Evolutionary conservation across 2,888 invertebrate genomes (phyloP), one percentile per base, ranked within the genome.

Genomic region (Meandrusa payeni): DNA sequence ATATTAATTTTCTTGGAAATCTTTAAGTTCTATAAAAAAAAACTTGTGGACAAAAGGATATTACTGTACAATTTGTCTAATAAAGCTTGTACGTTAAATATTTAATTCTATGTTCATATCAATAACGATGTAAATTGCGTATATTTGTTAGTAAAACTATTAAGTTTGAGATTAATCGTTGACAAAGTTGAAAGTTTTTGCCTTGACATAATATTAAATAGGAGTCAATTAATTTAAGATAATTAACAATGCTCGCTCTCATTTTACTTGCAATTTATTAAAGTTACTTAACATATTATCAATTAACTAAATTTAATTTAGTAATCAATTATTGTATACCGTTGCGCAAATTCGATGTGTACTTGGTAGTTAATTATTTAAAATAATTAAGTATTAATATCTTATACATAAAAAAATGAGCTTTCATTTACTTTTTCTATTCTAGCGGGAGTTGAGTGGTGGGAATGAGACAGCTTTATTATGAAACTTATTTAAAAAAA

Each of bases 191-290:
- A 37, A 42, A 42, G 42, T 42, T 17, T 42, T 42, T 11, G 24
- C 42, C 42, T 42, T 42, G 42, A 42, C 42, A 37, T 31, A 37
- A 31, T 31, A 42, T 31, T 31, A 23, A 42, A 26, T 24, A 10
- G 37, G 37, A 42, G 42, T 42, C 7, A 19, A 29, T 36, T 34
- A 23, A 10, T 28, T 34, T 9, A 17, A 9, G n/a, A 6, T 10
- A 12, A 26, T 39, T 29, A 13, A 24, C 24, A 34, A 24, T 15
- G 13, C 6, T 24, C 6, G 15, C 19, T 19, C 2, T 1, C 5
- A 9, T 19, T 26, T 24, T 6, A 15, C 6, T 15, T 23, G 1
- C 33, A 23, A 31, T 31, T 17, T 2, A 26, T 36, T 17, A 36
- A 22, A 9, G 17, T 29, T 31, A 10, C 10, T 2, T 3, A 32